These are phyloP conservation scores for Euclidia mi DNA, from an alignment of 2,888 invertebrate species.

Conservation along the genomic window DNA sequence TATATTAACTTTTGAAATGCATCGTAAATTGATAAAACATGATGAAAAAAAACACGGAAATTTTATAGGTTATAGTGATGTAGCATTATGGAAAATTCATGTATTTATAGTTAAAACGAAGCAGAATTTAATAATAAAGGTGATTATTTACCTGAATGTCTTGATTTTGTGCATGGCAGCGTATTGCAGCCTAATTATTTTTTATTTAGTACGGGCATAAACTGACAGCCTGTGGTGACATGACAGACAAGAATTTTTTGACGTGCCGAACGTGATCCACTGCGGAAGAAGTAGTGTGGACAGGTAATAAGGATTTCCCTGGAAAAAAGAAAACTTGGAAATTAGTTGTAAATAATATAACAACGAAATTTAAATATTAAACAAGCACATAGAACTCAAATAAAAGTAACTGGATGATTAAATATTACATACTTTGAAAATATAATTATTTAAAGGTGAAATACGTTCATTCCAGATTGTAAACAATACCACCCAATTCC, in stretches of 20 bases:
- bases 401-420: too few species aligned
- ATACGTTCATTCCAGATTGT: too few species aligned
- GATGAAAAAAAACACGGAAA: constrained; percentile 47
- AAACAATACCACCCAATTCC: too few species aligned
- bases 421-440: too few species aligned
- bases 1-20: constrained; percentile 7
- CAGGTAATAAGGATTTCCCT: constrained; percentile 22
- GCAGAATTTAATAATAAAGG: constrained; percentile 17
- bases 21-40: constrained; percentile 35
- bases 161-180: constrained; percentile 89
- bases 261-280: constrained; percentile 53
- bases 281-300: constrained; percentile 24
- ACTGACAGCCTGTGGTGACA: constrained; percentile 85
- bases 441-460: too few species aligned
- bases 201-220: constrained; percentile 83
- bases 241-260: constrained; percentile 73
- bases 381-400: too few species aligned
- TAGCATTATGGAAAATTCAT: constrained; percentile 57
- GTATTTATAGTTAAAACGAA: constrained; percentile 12
- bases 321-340: constrained; percentile 10
- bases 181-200: constrained; percentile 78
- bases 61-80: constrained; percentile 79
- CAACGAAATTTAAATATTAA: too few species aligned
- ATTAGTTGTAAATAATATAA: not conserved
- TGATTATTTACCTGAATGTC: constrained; percentile 77